A percentile compares a stretch with the other conserved stretches of the same genome.
Evolutionary conservation across 2,797 vertebrate species (phyloP).

Genomic region (Staurois parvus): DNA sequence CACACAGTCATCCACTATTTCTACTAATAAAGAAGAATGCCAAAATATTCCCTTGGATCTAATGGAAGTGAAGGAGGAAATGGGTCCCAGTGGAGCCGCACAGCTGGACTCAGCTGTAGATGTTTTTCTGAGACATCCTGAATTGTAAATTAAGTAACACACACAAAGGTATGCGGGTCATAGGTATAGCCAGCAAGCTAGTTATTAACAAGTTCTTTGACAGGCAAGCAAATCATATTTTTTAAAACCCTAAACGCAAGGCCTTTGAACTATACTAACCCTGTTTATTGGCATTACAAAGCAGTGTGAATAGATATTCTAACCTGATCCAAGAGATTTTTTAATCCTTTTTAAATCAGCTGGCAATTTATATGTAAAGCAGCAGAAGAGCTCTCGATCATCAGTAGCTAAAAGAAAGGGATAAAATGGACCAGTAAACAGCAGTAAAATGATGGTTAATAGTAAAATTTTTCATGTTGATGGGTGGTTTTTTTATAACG

Average conservation of each 20-base stretch:
- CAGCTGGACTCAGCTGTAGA: conserved; percentile 53
- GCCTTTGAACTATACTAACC: neutral
- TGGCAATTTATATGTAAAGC: neutral
- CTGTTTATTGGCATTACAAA: neutral
- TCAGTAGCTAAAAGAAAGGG: neutral
- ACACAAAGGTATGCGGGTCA: conserved; percentile 40
- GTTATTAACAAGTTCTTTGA: conserved; percentile 20
- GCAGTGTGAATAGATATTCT: neutral
- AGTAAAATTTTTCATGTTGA: neutral
- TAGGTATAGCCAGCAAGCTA: conserved; percentile 9
- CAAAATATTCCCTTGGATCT: conserved; percentile 31
- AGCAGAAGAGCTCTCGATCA: neutral
- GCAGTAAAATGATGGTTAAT: neutral
- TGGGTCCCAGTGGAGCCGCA: conserved; percentile 28
- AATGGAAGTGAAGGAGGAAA: conserved; percentile 41
- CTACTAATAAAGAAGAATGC: conserved; percentile 39
- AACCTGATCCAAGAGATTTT: neutral
- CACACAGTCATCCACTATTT: conserved; percentile 27
- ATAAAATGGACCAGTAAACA: neutral
- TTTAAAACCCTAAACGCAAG: neutral
- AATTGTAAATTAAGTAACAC: conserved; percentile 46
- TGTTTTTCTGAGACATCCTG: conserved; percentile 49
- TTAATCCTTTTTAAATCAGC: neutral
- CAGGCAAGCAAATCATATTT: neutral
- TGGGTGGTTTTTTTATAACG: neutral